phyloP scores from a whole-genome alignment of 2,113 vertebrate genomes.

The Athene noctua region DNA sequence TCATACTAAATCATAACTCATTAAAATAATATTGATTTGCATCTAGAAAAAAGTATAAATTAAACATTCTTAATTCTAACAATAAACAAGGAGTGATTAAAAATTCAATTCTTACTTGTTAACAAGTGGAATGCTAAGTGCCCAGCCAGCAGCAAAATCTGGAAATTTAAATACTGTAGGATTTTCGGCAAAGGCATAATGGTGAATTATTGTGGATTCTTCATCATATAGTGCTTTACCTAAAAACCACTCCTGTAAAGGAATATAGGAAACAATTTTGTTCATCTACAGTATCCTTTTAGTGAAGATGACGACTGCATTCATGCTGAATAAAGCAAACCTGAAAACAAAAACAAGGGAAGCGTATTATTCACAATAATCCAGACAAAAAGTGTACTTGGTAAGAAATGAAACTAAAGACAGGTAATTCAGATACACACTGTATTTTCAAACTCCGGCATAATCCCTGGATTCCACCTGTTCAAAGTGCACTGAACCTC shows the following conservation, averaged over 20 bases:
- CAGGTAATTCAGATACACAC: background rate
- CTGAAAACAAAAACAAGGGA: conserved; percentile 21
- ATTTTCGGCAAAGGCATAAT: conserved; percentile 97
- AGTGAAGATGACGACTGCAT: background rate
- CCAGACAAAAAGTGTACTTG: background rate
- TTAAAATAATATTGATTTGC: background rate
- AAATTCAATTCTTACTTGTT: conserved; percentile 81
- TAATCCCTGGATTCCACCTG: background rate
- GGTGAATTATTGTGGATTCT: conserved; percentile 97
- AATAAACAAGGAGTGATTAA: background rate
- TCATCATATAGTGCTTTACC: conserved; percentile 91
- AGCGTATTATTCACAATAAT: background rate
- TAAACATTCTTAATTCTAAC: background rate
- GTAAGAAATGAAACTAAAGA: background rate
- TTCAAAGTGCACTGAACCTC: background rate
- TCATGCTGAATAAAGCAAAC: conserved; percentile 30
- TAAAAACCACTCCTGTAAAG: conserved; percentile 92
- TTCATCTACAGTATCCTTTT: conserved; percentile 25
- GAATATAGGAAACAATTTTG: conserved; percentile 52
- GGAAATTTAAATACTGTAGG: conserved; percentile 91
- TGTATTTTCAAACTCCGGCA: background rate
- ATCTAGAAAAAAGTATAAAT: background rate
- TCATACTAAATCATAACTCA: background rate
- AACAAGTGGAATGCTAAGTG: conserved; percentile 87
- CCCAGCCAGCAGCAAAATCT: conserved; percentile 95